Evolutionary conservation across 2,797 vertebrate species (phyloP), one percentile per base, ranked within the genome.

Genomic region (Cheracebus regulus): DNA sequence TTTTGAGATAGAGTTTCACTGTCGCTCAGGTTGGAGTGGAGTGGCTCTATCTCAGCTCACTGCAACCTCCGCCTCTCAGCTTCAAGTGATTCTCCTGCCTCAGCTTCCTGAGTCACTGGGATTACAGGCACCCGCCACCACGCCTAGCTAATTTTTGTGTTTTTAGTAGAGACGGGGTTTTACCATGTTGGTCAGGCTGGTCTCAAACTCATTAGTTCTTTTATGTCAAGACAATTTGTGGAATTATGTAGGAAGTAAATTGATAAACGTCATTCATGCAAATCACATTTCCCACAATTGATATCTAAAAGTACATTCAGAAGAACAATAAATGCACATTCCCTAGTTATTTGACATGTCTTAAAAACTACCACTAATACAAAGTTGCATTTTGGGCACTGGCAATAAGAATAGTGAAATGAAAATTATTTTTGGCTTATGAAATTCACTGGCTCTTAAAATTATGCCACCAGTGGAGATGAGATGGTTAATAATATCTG

Each of bases 191-290:
- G 1, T 67, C 61, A 67, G 61, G 15, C 61, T 67, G 33, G 15
- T 67, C 61, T 67, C 17, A 33, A 67, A n/a, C 17, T 67, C 15
- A 67, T 87, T 85, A 92, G 64, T 97, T 92, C 95, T 97, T 98
- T 97, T 81, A 96, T 97, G 75, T 95, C 22, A 94, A 96, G 96
- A 97, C 97, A 98, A 96, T 98, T 96, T 98, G 97, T 97, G 97
- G 97, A 98, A 97, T 98, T 97, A 72, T 93, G 90, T 95, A 82
- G 96, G 97, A 98, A 98, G 96, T 97, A 96, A 97, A 95, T 97
- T 95, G 96, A 97, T 98, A 97, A 97, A 85, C 85, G 6, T 94
- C 95, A 93, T 97, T 97, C 96, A 96, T 97, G 82, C 88, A 96
- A 89, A 90, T 96, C 88, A 58, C 82, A 95, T 86, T 98, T 98